phyloP scores from a whole-genome alignment of 2,797 vertebrate genomes.

The Tapera naevia region DNA sequence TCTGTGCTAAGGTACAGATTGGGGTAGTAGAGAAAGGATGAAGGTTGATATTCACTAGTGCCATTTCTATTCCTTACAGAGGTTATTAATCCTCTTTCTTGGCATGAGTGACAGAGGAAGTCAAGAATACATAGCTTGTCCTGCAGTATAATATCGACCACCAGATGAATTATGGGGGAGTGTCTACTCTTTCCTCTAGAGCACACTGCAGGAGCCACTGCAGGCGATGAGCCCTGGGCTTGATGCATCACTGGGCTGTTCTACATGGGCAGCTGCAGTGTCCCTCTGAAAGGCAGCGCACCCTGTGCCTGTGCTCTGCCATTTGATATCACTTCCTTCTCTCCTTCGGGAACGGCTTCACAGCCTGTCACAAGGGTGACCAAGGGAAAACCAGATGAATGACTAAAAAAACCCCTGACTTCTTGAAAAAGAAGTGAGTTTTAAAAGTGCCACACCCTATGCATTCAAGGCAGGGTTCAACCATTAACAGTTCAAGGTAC shows the following conservation, averaged over 20 bases:
- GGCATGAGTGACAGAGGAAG: background rate
- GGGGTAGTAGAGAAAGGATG: background rate
- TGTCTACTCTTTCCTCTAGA: background rate
- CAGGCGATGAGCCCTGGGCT: accelerated
- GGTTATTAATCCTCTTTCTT: background rate
- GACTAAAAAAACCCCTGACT: background rate
- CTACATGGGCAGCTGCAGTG: background rate
- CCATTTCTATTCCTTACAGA: background rate
- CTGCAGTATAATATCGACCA: background rate
- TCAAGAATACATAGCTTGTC: background rate
- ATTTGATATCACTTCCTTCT: background rate
- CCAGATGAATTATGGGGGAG: background rate
- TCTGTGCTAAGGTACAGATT: background rate
- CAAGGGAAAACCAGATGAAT: background rate
- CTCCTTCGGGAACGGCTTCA: background rate
- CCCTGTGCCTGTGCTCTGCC: background rate
- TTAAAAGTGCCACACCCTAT: background rate
- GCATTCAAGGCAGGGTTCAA: background rate
- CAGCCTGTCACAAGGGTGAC: background rate
- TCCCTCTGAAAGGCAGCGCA: background rate
- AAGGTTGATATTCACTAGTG: background rate
- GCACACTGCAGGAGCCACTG: background rate
- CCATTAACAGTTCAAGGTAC: background rate
- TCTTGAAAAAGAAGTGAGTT: background rate
- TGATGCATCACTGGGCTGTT: background rate